Evolutionary conservation across 2,113 vertebrate species (phyloP).

Genomic region (Daphoenositta chrysoptera): DNA sequence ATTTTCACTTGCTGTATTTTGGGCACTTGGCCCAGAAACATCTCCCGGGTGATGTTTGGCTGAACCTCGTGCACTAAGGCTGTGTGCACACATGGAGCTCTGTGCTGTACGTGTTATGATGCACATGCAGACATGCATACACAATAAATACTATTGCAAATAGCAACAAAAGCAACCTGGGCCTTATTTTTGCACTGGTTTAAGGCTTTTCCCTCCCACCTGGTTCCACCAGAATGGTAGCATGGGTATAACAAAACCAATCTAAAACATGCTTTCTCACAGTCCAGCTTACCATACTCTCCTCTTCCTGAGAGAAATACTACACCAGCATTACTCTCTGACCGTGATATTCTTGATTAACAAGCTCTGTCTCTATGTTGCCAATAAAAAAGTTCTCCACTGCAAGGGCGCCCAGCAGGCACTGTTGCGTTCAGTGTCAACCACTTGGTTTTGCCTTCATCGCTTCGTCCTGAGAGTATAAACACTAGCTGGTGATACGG

Average conservation of each 20-base stretch:
- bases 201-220: not conserved
- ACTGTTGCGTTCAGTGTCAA: not conserved
- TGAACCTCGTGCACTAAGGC: not conserved
- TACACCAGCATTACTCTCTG: accelerated
- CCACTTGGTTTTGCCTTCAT: not conserved
- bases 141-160: not conserved
- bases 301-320: not conserved
- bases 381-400: not conserved
- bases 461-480: accelerated
- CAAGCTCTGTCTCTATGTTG: accelerated
- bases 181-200: not conserved
- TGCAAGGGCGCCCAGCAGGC: not conserved
- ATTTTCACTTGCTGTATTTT: not conserved
- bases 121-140: accelerated
- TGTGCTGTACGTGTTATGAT: accelerated
- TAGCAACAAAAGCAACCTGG: not conserved
- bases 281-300: not conserved
- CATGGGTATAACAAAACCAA: accelerated
- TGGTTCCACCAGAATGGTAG: not conserved
- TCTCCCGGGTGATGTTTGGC: accelerated
- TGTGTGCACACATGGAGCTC: accelerated
- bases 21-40: not conserved
- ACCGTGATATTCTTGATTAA: accelerated
- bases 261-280: not conserved
- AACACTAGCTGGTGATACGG: accelerated